Evolutionary conservation across 1,140 invertebrate genomes (phyloP).

Genomic region (Bactericera cockerelli): DNA sequence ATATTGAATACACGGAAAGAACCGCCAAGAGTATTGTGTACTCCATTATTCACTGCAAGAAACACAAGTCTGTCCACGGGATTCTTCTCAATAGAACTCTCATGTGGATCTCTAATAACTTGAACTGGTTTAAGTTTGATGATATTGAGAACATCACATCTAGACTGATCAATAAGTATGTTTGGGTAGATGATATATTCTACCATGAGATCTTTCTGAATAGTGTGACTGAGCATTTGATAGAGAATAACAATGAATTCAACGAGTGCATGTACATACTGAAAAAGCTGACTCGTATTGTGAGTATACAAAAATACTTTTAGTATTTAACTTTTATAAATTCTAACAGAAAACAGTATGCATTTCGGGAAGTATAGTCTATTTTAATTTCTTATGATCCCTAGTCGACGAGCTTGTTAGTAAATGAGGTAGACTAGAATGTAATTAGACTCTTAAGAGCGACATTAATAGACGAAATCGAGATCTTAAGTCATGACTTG

Average conservation of each 20-base stretch:
- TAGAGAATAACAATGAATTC: constrained; percentile 23
- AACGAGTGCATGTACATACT: neutral
- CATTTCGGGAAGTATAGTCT: too few species aligned
- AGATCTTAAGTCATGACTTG: too few species aligned
- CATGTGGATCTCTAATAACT: constrained; percentile 26
- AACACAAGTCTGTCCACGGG: constrained; percentile 10
- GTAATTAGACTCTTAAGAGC: too few species aligned
- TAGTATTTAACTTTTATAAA: too few species aligned
- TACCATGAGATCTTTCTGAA: constrained; percentile 41
- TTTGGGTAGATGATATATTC: constrained; percentile 32
- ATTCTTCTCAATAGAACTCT: constrained; percentile 10
- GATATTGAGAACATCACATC: constrained; percentile 32
- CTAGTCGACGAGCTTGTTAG: too few species aligned
- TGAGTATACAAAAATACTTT: too few species aligned
- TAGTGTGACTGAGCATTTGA: constrained; percentile 35
- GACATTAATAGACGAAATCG: too few species aligned
- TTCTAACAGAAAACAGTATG: too few species aligned
- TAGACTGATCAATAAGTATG: constrained; percentile 30
- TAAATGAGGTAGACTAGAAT: too few species aligned
- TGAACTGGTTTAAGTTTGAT: constrained; percentile 29
- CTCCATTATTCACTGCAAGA: neutral
- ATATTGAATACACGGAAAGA: neutral
- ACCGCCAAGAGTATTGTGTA: neutral
- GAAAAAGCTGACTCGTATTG: neutral
- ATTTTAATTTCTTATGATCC: too few species aligned